Base-by-base conservation (phyloP, 2,888 invertebrate species). In the Ormia ochracea region DNA sequence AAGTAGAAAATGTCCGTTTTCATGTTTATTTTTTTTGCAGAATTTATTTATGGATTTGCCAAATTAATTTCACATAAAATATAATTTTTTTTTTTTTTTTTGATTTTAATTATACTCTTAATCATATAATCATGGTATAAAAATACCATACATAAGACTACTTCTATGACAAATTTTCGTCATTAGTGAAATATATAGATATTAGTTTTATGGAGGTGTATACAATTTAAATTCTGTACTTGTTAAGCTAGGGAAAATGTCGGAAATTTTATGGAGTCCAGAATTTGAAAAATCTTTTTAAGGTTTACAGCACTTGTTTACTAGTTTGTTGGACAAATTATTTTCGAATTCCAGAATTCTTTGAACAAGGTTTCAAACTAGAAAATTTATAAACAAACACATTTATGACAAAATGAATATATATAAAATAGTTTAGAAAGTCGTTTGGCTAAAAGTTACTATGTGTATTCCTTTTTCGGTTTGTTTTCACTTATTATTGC, bases 381-480 rank as follows among this genome's bases (percentile, higher is more conserved):
- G 76, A 72, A 69, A 63, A 76, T 76, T 76, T 76, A 76, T 72
- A 76, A 76, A 72, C n/a, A 36, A 50, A 68, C 63, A 72, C 45
- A 66, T 54, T 79, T 63, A 76, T 52, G 70, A 58, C 74, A 58
- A 38, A 58, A 58, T 45, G 23, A 73, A 45, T 41, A 79, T 59
- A 74, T 48, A 72, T 58, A 70, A 45, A 70, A 54, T 19, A 7
- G n/a, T 43, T 69, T 19, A 69, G 31, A 74, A 36, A 33, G 56
- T 68, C 43, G 33, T 17, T 63, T 58, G 33, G 41, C 45, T 43
- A 52, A 33, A 33, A 50, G 41, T 50, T 33, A 56, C 31, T 65
- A 28, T 14, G 48, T 48, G n/a, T n/a, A 26, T 65, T 65, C 10
- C 26, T 21, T 19, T 9, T 50, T 48, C 6, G 12, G 41, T 38